Evolutionary conservation across 2,888 invertebrate species (phyloP).

Genomic region (Stenolophus ochropezus): DNA sequence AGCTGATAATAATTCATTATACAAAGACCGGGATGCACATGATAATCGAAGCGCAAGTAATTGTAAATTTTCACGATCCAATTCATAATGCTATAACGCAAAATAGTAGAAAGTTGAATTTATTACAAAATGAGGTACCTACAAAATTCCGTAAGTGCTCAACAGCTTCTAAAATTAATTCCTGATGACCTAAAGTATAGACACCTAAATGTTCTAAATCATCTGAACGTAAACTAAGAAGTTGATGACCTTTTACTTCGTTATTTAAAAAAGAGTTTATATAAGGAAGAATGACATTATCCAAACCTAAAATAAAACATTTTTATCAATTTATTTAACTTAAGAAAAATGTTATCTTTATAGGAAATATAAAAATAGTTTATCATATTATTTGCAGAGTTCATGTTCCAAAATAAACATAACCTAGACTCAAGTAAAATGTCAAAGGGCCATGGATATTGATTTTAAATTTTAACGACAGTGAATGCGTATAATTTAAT

Average conservation of each 20-base stretch:
- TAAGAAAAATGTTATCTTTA: slow-evolving; percentile 32
- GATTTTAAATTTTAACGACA: slow-evolving; percentile 52
- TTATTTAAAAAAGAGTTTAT: slow-evolving; percentile 87
- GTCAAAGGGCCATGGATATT: slow-evolving; percentile 59
- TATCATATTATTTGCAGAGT: slow-evolving; percentile 61
- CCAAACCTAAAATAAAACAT: slow-evolving; percentile 79
- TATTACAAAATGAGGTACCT: slow-evolving; percentile 70
- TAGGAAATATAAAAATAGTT: slow-evolving; percentile 53
- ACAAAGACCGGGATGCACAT: slow-evolving; percentile 86
- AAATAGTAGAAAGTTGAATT: slow-evolving; percentile 57
- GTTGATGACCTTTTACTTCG: slow-evolving; percentile 86
- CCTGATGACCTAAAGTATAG: slow-evolving; percentile 92
- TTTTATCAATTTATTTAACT: slow-evolving; percentile 48
- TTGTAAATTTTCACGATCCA: slow-evolving; percentile 94
- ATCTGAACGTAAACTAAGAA: slow-evolving; percentile 90
- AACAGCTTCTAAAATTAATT: slow-evolving; percentile 93
- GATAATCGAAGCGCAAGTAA: slow-evolving; percentile 89
- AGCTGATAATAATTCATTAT: slow-evolving; percentile 80
- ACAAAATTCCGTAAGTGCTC: slow-evolving; percentile 93
- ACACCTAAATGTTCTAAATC: slow-evolving; percentile 92
- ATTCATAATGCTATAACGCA: slow-evolving; percentile 86
- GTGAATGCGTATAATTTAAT: slow-evolving; percentile 39
- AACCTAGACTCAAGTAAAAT: slow-evolving; percentile 49
- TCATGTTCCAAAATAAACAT: slow-evolving; percentile 58
- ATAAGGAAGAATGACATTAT: slow-evolving; percentile 86